These are phyloP conservation scores for Peromyscus leucopus DNA, from an alignment of 2,113 vertebrate genomes.

Conservation along the genomic window DNA sequence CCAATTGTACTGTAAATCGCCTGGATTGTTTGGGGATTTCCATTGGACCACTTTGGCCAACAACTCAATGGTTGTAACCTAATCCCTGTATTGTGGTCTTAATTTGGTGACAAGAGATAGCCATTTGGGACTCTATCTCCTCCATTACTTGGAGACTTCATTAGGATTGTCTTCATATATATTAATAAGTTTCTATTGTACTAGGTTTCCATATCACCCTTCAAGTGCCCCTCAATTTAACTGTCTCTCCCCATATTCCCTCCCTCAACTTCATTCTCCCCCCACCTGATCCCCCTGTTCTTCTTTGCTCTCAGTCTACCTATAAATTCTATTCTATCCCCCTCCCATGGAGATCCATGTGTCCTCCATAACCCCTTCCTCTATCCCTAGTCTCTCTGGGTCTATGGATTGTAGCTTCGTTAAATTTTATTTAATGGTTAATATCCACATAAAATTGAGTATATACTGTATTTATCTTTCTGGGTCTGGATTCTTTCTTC, in stretches of 20 bases:
- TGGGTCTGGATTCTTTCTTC: not conserved
- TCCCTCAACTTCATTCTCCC: not conserved
- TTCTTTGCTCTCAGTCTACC: not conserved
- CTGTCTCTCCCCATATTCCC: not conserved
- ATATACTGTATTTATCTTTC: not conserved
- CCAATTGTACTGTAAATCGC: not conserved
- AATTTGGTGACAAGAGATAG: not conserved
- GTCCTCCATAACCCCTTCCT: too few species aligned
- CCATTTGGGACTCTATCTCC: not conserved
- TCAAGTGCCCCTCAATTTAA: not conserved
- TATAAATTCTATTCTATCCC: not conserved
- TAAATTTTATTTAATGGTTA: not conserved
- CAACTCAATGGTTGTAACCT: not conserved
- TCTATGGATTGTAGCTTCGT: not conserved
- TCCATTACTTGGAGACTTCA: not conserved
- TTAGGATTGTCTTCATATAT: not conserved
- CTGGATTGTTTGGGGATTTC: not conserved
- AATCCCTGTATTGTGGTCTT: too few species aligned
- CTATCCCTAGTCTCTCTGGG: not conserved
- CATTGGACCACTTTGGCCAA: not conserved
- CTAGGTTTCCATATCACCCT: not conserved
- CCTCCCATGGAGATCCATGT: not conserved
- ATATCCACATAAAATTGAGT: not conserved
- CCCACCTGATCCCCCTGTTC: not conserved
- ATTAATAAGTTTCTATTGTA: not conserved